Conservation (phyloP, 2,797 vertebrate species). For the Myoxocephalus aenaeus region DNA sequence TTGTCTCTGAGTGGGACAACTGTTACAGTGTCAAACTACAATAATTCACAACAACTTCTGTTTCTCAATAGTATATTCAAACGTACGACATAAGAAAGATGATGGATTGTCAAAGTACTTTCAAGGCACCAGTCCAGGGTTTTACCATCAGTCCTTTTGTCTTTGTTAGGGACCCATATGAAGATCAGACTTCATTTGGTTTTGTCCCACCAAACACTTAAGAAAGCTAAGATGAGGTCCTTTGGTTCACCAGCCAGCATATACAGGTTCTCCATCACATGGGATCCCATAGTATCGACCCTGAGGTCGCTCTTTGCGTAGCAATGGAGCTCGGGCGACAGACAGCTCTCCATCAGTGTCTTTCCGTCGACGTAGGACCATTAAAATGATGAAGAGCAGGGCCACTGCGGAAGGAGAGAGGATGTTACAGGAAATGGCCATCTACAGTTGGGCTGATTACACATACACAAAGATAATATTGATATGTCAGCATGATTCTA, state of each 20-base stretch:
- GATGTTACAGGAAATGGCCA: constrained; percentile 11
- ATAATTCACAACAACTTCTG: constrained; percentile 37
- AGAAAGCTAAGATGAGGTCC: constrained; percentile 10
- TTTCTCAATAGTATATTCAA: constrained; percentile 53
- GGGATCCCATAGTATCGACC: constrained; percentile 82
- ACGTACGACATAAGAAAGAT: constrained; percentile 25
- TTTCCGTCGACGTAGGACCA: constrained; percentile 79
- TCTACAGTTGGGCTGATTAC: neutral
- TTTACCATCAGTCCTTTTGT: constrained; percentile 41
- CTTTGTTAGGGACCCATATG: constrained; percentile 13
- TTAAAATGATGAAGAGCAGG: constrained; percentile 80
- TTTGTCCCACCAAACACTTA: constrained; percentile 12
- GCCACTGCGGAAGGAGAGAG: constrained; percentile 73
- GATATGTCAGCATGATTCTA: constrained; percentile 29
- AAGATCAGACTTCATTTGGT: constrained; percentile 1
- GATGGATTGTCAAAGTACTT: constrained; percentile 36
- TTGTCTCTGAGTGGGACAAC: constrained; percentile 36
- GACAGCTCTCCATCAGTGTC: constrained; percentile 76
- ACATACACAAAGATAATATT: constrained; percentile 18
- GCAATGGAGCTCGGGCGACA: constrained; percentile 79
- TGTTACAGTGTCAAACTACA: constrained; percentile 47
- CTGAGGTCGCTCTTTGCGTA: constrained; percentile 75
- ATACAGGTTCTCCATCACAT: constrained; percentile 88
- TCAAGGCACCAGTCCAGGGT: constrained; percentile 22
- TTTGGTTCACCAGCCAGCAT: constrained; percentile 89